Conservation (phyloP, 2,797 vertebrate genomes). For the Enteromius paludinosus region DNA sequence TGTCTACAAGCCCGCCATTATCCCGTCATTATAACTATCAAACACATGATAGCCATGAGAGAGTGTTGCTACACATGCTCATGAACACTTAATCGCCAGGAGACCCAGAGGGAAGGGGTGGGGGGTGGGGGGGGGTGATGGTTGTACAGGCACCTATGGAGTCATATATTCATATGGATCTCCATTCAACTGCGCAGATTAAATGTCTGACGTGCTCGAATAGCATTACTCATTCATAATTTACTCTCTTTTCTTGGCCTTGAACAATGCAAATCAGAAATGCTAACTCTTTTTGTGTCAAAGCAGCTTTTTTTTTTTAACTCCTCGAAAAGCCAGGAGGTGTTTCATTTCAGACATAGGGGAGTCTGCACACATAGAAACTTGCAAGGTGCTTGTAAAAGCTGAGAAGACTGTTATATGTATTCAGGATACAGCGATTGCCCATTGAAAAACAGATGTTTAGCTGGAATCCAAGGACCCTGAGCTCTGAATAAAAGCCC, state of each 20-base stretch:
- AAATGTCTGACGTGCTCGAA: conserved; percentile 47
- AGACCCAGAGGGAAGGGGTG: not conserved
- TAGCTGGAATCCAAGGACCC: conserved; percentile 47
- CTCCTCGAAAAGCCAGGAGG: conserved; percentile 53
- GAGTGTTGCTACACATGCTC: conserved; percentile 36
- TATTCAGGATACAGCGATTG: conserved; percentile 57
- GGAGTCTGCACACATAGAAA: conserved; percentile 52
- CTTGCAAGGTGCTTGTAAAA: conserved; percentile 61
- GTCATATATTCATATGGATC: conserved; percentile 45
- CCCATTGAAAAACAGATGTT: conserved; percentile 65
- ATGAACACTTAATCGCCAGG: conserved; percentile 32
- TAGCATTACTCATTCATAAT: conserved; percentile 60
- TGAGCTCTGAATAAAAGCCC: conserved; percentile 48
- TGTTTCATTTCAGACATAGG: conserved; percentile 64
- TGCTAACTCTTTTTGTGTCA: conserved; percentile 49
- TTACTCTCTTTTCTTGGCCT: conserved; percentile 56
- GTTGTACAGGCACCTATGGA: conserved; percentile 24
- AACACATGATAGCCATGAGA: conserved; percentile 54
- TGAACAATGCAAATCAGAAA: conserved; percentile 58
- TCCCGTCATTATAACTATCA: conserved; percentile 46
- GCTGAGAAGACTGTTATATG: conserved; percentile 59
- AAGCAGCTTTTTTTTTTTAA: conserved; percentile 43
- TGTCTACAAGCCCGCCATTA: conserved; percentile 30
- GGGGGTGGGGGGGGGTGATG: not conserved
- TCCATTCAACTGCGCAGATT: conserved; percentile 46